Conservation (phyloP, 2,888 invertebrate species). For the Drosophila pegasa region DNA sequence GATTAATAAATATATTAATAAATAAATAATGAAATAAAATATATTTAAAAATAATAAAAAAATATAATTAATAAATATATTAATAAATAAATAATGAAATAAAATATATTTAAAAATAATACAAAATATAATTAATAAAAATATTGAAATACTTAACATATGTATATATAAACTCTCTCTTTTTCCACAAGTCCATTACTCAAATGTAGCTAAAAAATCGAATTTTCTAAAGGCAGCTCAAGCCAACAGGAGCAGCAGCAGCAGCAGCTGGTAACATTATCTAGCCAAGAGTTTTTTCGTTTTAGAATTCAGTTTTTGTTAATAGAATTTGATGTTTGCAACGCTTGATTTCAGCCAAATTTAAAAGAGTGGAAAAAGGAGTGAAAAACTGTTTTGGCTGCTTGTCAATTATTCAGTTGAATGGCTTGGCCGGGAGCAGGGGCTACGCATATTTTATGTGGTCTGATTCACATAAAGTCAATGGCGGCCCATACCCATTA, state of each 20-base stretch:
- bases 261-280: conserved; percentile 3
- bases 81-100: too few species aligned
- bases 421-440: conserved; percentile 30
- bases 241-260: not conserved
- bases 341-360: conserved; percentile 9
- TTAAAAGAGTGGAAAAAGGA: not conserved
- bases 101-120: too few species aligned
- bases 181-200: too few species aligned
- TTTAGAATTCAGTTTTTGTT: not conserved
- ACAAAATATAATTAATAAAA: too few species aligned
- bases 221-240: not conserved
- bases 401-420: conserved; percentile 61
- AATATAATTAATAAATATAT: too few species aligned
- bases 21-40: too few species aligned
- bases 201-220: not conserved
- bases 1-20: too few species aligned
- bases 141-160: too few species aligned
- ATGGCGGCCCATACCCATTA: conserved; percentile 41
- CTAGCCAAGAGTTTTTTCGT: not conserved
- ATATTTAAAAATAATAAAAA: too few species aligned
- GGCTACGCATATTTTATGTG: conserved; percentile 51
- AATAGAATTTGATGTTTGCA: conserved; percentile 5
- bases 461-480: conserved; percentile 56
- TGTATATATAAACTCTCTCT: too few species aligned
- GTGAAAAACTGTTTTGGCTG: conserved; percentile 47